Base-by-base conservation (phyloP, 2,797 vertebrate species). In the Lophotriccus pileatus region DNA sequence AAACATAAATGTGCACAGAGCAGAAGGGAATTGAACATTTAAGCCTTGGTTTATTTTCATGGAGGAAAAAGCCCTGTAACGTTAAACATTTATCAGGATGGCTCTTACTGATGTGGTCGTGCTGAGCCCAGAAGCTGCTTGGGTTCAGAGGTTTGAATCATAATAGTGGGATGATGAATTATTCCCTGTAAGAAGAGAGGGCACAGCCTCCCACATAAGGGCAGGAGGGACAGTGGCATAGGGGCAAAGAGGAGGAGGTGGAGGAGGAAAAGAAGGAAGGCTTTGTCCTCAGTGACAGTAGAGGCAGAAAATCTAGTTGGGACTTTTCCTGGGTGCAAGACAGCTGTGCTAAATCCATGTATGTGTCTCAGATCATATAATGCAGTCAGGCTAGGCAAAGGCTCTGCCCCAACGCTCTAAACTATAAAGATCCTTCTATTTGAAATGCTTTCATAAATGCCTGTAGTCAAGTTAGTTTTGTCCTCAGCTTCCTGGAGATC, bases 51-150 rank as follows among this genome's bases (percentile, higher is more conserved):
- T 92, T 89, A 78, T 89, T 90, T 91, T 81, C 79, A 88, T 49
- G 63, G 60, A 89, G 58, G 70, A 90, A 86, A 94, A 95, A 87
- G 9, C 66, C 73, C 66, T 76, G 21, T 66, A 80, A 76, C 63
- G 37, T 91, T 89, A 86, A 92, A 92, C 34, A 76, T 94, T 89
- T 92, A 88, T 84, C 79, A 92, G 30, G 55, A 86, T 86, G 70
- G 27, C 36, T 89, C 32, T 93, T 75, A 75, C 14, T 52, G 79
- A 36, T 73, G 76, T 58, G 79, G 50, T 79, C 9, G 0, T 64
- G 41, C 86, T 92, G 62, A 14, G 23, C 50, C 73, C 41, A 67
- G 60, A 81, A 95, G n/a, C 6, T 12, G 32, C 41, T 62, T 41
- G n/a, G 34, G 34, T 76, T 90, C 69, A 63, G 55, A 75, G 50